Evolutionary conservation across 2,888 invertebrate genomes (phyloP).

Genomic region (Harpalus rubripes): DNA sequence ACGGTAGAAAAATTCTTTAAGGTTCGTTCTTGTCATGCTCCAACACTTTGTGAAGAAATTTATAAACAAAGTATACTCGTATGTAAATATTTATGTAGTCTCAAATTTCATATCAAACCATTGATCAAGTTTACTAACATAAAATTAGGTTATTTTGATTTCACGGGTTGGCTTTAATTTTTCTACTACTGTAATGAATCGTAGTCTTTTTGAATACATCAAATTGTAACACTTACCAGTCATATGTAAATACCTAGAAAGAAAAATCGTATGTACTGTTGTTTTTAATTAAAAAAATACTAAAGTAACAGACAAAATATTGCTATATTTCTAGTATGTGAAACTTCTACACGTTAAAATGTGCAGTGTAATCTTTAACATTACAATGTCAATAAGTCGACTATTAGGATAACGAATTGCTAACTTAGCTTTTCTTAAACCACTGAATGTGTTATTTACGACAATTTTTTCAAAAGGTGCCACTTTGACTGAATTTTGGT

Average conservation of each 20-base stretch:
- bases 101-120: too few relatives aligned
- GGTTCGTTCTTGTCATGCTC: too few relatives aligned
- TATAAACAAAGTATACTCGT: too few relatives aligned
- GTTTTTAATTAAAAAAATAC: conserved; percentile 10
- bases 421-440: neutral
- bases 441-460: neutral
- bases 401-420: too few relatives aligned
- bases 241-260: neutral
- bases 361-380: neutral
- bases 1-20: too few relatives aligned
- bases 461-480: neutral
- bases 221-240: neutral
- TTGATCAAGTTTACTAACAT: too few relatives aligned
- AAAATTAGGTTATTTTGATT: conserved; percentile 12
- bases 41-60: too few relatives aligned
- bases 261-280: neutral
- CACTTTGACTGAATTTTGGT: conserved; percentile 11
- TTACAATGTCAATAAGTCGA: too few relatives aligned
- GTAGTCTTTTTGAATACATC: neutral
- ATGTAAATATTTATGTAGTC: too few relatives aligned
- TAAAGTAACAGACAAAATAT: neutral
- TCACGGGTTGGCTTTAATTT: neutral
- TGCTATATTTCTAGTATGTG: neutral
- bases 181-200: neutral
- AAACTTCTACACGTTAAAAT: conserved; percentile 7